These are phyloP conservation scores for Erebia ligea DNA, from an alignment of 2,888 invertebrate species.

Conservation along the genomic window DNA sequence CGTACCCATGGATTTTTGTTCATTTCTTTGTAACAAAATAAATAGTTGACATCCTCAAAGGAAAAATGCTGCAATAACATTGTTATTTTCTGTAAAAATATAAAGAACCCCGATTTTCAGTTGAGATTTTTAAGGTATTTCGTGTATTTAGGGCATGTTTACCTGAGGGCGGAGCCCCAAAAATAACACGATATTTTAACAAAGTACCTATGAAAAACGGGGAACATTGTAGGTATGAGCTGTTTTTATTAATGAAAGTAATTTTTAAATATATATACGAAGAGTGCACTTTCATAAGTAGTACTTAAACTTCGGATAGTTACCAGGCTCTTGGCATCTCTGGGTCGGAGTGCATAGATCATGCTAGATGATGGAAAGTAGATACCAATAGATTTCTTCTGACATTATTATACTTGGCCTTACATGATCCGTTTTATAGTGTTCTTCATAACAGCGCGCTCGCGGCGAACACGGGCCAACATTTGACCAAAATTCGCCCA, in stretches of 20 bases:
- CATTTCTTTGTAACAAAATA: neutral
- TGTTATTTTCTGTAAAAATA: conserved; percentile 8
- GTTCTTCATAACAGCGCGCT: too few relatives aligned
- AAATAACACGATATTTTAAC: conserved; percentile 8
- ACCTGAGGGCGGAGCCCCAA: conserved; percentile 11
- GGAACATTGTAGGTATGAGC: neutral
- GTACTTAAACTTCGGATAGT: too few relatives aligned
- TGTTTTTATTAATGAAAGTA: too few relatives aligned
- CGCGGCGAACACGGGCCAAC: too few relatives aligned
- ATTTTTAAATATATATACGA: neutral
- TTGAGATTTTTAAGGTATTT: conserved; percentile 15
- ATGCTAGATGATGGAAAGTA: too few relatives aligned
- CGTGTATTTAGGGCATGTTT: conserved; percentile 14
- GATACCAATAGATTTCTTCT: too few relatives aligned
- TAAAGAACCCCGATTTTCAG: neutral
- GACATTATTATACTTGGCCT: too few relatives aligned
- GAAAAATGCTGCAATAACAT: conserved; percentile 11
- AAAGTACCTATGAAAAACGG: neutral
- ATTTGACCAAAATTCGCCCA: neutral
- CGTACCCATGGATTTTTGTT: neutral
- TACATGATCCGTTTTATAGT: too few relatives aligned
- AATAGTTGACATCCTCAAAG: conserved; percentile 9
- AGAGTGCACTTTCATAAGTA: too few relatives aligned
- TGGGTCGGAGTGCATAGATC: too few relatives aligned
- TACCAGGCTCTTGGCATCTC: too few relatives aligned